Evolutionary conservation across 2,797 vertebrate genomes (phyloP).

Genomic region (Pseudochaenichthys georgianus): DNA sequence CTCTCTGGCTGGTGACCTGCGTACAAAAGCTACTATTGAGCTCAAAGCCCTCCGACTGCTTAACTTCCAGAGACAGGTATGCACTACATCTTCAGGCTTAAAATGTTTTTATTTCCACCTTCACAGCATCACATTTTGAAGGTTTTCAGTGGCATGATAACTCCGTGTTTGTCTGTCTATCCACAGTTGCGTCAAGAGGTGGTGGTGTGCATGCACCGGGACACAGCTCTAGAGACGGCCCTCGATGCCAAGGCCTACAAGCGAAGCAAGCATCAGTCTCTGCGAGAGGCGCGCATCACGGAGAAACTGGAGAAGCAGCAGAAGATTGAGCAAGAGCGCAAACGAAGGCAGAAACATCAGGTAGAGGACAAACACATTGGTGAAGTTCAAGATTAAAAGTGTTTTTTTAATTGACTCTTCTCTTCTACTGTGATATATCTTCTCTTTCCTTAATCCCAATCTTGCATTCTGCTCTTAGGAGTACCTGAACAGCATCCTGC

Average conservation of each 20-base stretch:
- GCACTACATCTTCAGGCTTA: neutral
- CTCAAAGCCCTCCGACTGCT: constrained; percentile 95
- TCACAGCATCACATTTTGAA: no score
- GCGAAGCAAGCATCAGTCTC: constrained; percentile 95
- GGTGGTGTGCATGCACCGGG: constrained; percentile 97
- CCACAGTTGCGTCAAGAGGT: constrained; percentile 95
- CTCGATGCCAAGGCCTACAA: constrained; percentile 98
- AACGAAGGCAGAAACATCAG: constrained; percentile 98
- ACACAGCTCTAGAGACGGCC: constrained; percentile 95
- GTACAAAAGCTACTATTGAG: constrained; percentile 98
- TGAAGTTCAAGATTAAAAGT: neutral
- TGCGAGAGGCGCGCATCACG: constrained; percentile 95
- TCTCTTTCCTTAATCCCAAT: neutral
- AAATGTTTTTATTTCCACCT: neutral
- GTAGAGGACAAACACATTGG: constrained; percentile 64
- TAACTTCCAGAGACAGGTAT: constrained; percentile 95
- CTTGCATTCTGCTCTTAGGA: constrained; percentile 82
- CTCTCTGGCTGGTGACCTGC: constrained; percentile 93
- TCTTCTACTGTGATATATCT: neutral
- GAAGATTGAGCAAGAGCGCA: constrained; percentile 98
- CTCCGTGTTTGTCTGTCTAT: neutral
- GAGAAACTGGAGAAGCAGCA: constrained; percentile 99
- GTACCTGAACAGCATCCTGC: constrained; percentile 98
- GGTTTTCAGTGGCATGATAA: neutral
- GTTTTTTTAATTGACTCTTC: neutral